Evolutionary conservation across 2,888 invertebrate species (phyloP).

Genomic region (Nowickia ferox): DNA sequence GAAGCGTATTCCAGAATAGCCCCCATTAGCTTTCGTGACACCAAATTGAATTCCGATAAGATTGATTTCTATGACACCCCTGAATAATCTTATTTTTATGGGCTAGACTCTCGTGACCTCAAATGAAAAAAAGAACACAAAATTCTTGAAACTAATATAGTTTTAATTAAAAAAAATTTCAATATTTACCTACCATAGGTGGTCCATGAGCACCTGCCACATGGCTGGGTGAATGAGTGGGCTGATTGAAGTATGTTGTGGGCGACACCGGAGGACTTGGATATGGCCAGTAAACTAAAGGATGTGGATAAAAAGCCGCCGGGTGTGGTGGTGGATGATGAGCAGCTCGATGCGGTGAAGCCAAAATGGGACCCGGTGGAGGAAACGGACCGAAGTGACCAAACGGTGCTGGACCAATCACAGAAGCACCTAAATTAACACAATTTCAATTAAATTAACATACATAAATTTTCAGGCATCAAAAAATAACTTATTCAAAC

Average conservation of each 20-base stretch:
- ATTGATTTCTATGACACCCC: too few species aligned
- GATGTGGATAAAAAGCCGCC: constrained; percentile 85
- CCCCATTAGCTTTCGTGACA: too few species aligned
- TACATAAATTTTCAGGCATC: not conserved
- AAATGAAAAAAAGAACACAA: too few species aligned
- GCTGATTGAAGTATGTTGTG: constrained; percentile 90
- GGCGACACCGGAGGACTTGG: constrained; percentile 97
- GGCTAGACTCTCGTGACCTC: too few species aligned
- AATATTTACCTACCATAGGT: constrained; percentile 71
- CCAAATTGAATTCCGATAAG: too few species aligned
- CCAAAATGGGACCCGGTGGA: constrained; percentile 83
- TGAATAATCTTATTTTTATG: too few species aligned
- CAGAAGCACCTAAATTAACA: constrained; percentile 84
- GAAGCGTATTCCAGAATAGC: too few species aligned
- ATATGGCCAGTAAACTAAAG: constrained; percentile 95
- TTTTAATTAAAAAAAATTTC: not conserved
- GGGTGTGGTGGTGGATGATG: constrained; percentile 76
- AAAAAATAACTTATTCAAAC: constrained; percentile 17
- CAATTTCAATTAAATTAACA: not conserved
- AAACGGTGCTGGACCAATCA: constrained; percentile 84
- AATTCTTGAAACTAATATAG: not conserved
- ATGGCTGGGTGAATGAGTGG: constrained; percentile 83
- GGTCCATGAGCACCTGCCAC: constrained; percentile 73
- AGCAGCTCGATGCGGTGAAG: constrained; percentile 84
- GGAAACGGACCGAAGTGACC: constrained; percentile 84